phyloP scores from a whole-genome alignment of 2,113 vertebrate genomes.

The Cheirogaleus medius region DNA sequence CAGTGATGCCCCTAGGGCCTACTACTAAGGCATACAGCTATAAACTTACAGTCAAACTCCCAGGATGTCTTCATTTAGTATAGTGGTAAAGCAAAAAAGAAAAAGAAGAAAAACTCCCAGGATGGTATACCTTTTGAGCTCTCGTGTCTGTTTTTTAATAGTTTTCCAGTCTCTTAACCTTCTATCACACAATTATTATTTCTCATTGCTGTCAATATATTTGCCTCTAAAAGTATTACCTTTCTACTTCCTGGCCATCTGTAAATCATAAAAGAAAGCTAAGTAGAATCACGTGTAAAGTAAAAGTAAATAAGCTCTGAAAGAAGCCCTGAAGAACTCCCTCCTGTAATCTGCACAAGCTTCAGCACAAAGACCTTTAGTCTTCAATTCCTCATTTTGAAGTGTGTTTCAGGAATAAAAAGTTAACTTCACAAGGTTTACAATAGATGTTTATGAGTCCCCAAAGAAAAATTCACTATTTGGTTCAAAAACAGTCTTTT shows the following conservation, averaged over 20 bases:
- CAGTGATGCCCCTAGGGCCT: background rate
- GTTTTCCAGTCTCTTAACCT: background rate
- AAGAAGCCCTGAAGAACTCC: background rate
- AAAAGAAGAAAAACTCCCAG: background rate
- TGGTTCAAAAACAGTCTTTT: background rate
- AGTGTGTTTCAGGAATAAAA: background rate
- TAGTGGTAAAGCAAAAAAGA: background rate
- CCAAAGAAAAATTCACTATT: background rate
- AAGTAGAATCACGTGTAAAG: background rate
- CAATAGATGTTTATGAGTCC: background rate
- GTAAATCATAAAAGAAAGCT: background rate
- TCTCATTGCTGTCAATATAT: background rate
- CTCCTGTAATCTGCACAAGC: background rate
- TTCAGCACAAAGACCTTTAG: background rate
- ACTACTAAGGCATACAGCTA: background rate
- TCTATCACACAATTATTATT: background rate
- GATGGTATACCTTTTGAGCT: background rate
- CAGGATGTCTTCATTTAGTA: background rate
- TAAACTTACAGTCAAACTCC: background rate
- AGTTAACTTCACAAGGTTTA: background rate
- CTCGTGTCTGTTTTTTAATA: background rate
- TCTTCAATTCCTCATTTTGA: background rate
- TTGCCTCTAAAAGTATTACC: background rate
- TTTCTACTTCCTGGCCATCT: background rate
- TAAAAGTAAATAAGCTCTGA: slow-evolving; percentile 1